Base-by-base conservation (phyloP, 2,797 vertebrate genomes). In the Astyanax mexicanus region DNA sequence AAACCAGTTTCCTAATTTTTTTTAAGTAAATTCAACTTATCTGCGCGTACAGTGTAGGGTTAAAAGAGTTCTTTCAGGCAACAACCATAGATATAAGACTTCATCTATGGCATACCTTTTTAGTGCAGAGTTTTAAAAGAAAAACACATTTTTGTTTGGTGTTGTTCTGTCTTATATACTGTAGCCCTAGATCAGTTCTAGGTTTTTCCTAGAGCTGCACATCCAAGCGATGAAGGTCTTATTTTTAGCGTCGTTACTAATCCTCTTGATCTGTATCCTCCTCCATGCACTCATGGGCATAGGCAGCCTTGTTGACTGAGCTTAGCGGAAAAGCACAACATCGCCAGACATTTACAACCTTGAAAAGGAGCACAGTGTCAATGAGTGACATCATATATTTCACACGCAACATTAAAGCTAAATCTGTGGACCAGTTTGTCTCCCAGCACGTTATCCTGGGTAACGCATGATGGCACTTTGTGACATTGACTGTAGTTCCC, bases 381-480 rank as follows among this genome's bases (percentile, higher is more conserved):
- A 1, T 17, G 47, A 68, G 37, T 17, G 9, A 60, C 29, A 70
- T 42, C 44, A 60, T 11, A 1, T 27, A 51, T 58, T 19, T 60
- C 23, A 52, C 27, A 37, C 29, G 19, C 44, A 6, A 37, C 11
- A 13, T 49, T 58, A 69, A 52, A 7, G n/a, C 25, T 17, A 52
- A 62, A 76, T 76, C 51, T 54, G 51, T 44, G 61, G 13, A 72
- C 45, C 38, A 15, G 13, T 29, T 19, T 12, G 35, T 51, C 21
- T 42, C 25, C 15, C 3, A 49, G 45, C 40, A 72, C 52, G 57
- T 69, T 42, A 21, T 40, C 6, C 57, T 38, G 44, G 40, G 35
- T 29, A 58, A 75, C 32, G 47, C 65, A 66, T 70, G 38, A 65
- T 12, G 55, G 17, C 37, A 65, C 51, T 52, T 42, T 51, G 32